Base-by-base conservation (phyloP, 2,888 invertebrate species). In the Phaonia tiefii region DNA sequence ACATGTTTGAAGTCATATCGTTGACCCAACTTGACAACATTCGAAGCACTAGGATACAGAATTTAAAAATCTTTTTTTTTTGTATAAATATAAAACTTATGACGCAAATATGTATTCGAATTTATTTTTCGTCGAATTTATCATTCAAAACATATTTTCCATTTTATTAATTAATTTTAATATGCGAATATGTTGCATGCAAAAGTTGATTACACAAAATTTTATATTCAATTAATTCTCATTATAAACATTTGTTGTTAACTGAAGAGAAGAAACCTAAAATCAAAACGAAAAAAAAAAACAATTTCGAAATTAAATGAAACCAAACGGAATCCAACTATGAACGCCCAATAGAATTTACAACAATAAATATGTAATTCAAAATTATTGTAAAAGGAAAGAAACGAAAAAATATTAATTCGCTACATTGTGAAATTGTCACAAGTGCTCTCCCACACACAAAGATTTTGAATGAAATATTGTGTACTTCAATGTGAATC, bases 151-250 rank as follows among this genome's bases (percentile, higher is more conserved):
- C 22, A 3, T 58, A 26, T n/a, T 58, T 22, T 58, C 15, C 4
- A 15, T 58, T 58, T 31, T 11, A 10, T 25, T 25, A 58, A 31
- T 31, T 31, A 58, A 7, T 58, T 58, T 31, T 1, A 58, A 58
- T 26, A 58, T 58, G 58, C 31, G n/a, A 49, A 58, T 58, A 5
- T 58, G 31, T 15, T 31, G 31, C 31, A 13, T 31, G 15, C 58
- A 58, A 58, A n/a, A 8, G 58, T 58, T 58, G 26, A 15, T 58
- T 58, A 58, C 7, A 5, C n/a, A 58, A 31, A 58, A 58, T 31
- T 58, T 13, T 58, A 26, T 58, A n/a, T 31, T 58, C 58, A 58
- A 58, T 58, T 58, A 58, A 58, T 58, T 31, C 15, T 58, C 31
- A 1, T 49, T 20, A 15, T 15, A 5, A n/a, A 15, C 46, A 46